Evolutionary conservation across 2,797 vertebrate species (phyloP), one percentile per base, ranked within the genome.

Genomic region (Coendou prehensilis): DNA sequence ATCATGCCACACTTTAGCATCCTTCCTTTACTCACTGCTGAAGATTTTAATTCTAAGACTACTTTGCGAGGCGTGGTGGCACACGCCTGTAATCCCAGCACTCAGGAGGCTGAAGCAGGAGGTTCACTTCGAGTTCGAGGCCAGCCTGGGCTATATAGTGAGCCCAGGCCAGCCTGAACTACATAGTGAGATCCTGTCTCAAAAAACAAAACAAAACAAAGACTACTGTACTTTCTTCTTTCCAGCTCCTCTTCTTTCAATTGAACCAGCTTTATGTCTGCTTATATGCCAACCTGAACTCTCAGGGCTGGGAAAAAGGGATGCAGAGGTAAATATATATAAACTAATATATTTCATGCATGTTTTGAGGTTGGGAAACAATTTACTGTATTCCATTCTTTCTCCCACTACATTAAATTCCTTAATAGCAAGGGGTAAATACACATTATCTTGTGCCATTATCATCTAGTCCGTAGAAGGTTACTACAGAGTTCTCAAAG

Each of bases 371-470:
- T 17, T 90, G 45, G 45, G 15, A 87, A 93, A 79, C n/a, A 89
- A 87, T 64, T 67, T 41, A 63, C 20, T 50, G 9, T 37, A 87
- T 45, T 80, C 71, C 52, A 30, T 59, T 63, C 18, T 92, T 82
- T 95, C 59, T 94, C 54, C 52, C 37, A 83, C 41, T 75, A 85
- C 17, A 87, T 26, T 67, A 30, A 95, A 93, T 57, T 87, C 28
- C 50, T 26, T 67, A 63, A 56, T 33, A 7, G n/a, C 11, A 18
- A 79, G 30, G 9, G 15, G 2, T 92, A 56, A 84, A 30, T 37
- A 78, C 3, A 50, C 20, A 86, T 69, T 88, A 57, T 61, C 50
- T 95, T 69, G 67, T 56, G 47, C 50, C 45, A 69, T 61, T 56
- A 78, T 14, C n/a, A 85, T 75, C 18, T 11, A 23, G 30, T 56